Conservation (phyloP, 2,113 vertebrate species). For the Oncorhynchus tshawytscha region DNA sequence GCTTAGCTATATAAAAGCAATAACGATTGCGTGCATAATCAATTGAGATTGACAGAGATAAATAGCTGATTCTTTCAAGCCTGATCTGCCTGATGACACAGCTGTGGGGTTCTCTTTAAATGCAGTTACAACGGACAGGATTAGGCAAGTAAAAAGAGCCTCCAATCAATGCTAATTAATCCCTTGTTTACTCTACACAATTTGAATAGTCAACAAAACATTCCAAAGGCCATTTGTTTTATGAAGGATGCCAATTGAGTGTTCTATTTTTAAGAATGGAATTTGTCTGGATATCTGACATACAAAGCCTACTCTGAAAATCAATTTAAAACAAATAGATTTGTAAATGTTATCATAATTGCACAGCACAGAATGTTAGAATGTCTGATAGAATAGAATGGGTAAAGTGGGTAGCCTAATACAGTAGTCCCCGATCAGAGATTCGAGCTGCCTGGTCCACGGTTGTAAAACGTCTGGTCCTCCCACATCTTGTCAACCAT, state of each 20-base stretch:
- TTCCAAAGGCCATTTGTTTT: not conserved
- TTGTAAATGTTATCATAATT: too few species aligned
- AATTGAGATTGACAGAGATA: not conserved
- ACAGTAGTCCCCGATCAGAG: constrained; percentile 25
- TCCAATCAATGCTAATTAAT: constrained; percentile 3
- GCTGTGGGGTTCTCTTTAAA: not conserved
- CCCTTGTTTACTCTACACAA: not conserved
- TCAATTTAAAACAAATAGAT: too few species aligned
- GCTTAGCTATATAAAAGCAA: not conserved
- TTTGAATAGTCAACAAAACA: not conserved
- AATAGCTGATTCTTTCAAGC: not conserved
- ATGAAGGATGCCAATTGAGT: too few species aligned
- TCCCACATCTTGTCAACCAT: constrained; percentile 54
- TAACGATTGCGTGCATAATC: not conserved
- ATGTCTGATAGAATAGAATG: too few species aligned
- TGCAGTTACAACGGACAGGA: not conserved
- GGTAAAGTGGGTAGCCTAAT: not conserved
- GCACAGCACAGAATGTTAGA: too few species aligned
- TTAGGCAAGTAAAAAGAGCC: not conserved
- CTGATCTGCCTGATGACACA: not conserved
- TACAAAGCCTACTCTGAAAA: too few species aligned
- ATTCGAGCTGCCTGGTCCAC: constrained; percentile 28
- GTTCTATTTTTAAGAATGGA: too few species aligned
- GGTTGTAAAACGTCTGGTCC: constrained; percentile 37
- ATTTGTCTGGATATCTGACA: too few species aligned